Percentiles rank a stretch among this genome's conserved stretches.
Evolutionary conservation across 2,888 invertebrate species (phyloP).

Genomic region (Scaptodrosophila latifasciaeformis): DNA sequence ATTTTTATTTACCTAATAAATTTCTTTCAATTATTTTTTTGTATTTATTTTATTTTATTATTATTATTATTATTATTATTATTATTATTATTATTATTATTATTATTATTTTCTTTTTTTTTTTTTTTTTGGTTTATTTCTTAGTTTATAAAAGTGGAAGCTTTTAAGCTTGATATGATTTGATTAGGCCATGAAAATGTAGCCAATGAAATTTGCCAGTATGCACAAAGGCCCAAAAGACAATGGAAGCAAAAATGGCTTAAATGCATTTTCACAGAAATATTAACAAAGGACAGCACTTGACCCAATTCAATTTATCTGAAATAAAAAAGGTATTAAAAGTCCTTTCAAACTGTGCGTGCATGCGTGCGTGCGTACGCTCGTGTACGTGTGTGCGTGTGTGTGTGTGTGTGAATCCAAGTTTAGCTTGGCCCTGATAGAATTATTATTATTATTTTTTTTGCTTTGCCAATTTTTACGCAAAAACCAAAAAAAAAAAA

Average conservation of each 20-base stretch:
- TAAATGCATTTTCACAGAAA: no score
- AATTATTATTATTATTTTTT: no score
- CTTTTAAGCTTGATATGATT: no score
- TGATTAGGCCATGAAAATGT: no score
- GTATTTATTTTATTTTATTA: not conserved
- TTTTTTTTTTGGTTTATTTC: not conserved
- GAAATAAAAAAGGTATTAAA: not conserved
- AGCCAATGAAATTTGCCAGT: no score
- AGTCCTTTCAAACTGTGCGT: no score
- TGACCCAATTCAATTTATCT: no score
- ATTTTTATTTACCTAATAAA: not conserved
- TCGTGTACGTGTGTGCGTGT: not conserved
- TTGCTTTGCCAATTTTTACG: not conserved
- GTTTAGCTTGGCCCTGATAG: not conserved
- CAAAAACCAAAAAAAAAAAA: not conserved
- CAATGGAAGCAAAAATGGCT: no score
- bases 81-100: not conserved
- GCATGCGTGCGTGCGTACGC: not conserved
- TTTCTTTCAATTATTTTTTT: not conserved
- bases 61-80: not conserved
- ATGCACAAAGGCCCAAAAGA: no score
- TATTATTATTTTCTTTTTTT: not conserved
- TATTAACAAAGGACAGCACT: not conserved
- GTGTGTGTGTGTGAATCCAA: not conserved
- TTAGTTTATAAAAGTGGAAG: conserved; percentile 26